These are phyloP conservation scores for Myanophis thanlyinensis DNA, from an alignment of 2,113 vertebrate species.

Conservation along the genomic window DNA sequence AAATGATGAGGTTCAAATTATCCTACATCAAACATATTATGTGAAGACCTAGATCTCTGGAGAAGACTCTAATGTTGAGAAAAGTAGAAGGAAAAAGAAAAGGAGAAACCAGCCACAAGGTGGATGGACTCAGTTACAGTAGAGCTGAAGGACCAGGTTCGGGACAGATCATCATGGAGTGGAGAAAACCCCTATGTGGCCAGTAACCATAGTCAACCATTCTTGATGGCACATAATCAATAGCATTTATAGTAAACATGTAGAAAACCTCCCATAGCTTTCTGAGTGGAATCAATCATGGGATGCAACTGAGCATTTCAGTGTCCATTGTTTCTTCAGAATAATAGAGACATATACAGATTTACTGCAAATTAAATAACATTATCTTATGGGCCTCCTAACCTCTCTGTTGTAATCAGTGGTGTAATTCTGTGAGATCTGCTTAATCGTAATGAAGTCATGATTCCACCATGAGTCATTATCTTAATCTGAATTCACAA, in stretches of 20 bases:
- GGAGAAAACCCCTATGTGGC: not conserved
- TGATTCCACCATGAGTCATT: not conserved
- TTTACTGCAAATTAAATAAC: not conserved
- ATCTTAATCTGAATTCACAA: constrained; percentile 10
- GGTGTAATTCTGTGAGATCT: not conserved
- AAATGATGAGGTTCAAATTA: not conserved
- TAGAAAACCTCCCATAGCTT: not conserved
- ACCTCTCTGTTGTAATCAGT: not conserved
- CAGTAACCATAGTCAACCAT: not conserved
- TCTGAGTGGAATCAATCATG: not conserved
- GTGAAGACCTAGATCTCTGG: not conserved
- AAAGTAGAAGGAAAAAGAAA: not conserved
- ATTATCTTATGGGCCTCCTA: not conserved
- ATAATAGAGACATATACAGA: not conserved
- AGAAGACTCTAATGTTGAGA: not conserved
- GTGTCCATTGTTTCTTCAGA: not conserved
- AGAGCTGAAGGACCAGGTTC: not conserved
- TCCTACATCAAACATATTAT: not conserved
- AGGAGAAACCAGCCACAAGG: not conserved
- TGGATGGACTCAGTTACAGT: not conserved
- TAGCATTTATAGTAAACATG: not conserved
- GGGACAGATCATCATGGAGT: not conserved
- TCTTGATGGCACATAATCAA: not conserved
- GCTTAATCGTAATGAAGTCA: constrained; percentile 4
- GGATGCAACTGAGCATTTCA: not conserved